phyloP scores from a whole-genome alignment of 2,113 vertebrate genomes.

The Poecile atricapillus region DNA sequence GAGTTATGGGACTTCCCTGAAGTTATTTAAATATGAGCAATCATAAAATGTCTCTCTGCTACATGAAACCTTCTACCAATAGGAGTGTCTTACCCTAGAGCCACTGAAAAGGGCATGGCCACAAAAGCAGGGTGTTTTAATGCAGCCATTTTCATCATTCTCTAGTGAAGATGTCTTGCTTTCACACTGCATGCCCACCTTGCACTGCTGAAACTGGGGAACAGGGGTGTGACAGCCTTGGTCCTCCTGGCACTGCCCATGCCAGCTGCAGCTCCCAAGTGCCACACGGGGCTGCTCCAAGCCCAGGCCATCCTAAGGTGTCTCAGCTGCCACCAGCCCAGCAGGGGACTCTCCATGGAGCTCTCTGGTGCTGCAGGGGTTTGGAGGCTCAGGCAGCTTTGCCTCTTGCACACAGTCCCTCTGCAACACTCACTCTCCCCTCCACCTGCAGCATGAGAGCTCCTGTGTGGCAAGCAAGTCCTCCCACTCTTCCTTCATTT shows the following conservation, averaged over 20 bases:
- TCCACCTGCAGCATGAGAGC: not conserved
- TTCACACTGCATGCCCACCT: not conserved
- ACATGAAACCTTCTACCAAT: not conserved
- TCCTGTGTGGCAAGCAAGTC: not conserved
- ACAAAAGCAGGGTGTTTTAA: not conserved
- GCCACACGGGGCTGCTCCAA: fast-evolving
- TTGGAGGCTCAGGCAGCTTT: not conserved
- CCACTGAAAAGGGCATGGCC: not conserved
- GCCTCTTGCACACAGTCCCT: fast-evolving
- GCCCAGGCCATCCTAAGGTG: not conserved
- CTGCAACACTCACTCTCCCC: not conserved
- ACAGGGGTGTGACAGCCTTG: not conserved
- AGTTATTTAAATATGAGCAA: not conserved
- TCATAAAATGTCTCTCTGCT: not conserved
- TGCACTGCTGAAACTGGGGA: not conserved
- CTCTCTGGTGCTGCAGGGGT: not conserved
- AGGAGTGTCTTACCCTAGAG: not conserved
- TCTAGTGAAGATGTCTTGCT: not conserved
- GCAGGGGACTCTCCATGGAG: not conserved
- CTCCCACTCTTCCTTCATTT: fast-evolving
- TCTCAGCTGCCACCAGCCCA: not conserved
- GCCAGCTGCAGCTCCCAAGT: not conserved
- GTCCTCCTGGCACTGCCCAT: not conserved
- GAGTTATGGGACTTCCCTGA: not conserved
- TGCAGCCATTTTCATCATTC: not conserved